phyloP scores from a whole-genome alignment of 2,888 invertebrate genomes.

The Lasioglossum lativentre region DNA sequence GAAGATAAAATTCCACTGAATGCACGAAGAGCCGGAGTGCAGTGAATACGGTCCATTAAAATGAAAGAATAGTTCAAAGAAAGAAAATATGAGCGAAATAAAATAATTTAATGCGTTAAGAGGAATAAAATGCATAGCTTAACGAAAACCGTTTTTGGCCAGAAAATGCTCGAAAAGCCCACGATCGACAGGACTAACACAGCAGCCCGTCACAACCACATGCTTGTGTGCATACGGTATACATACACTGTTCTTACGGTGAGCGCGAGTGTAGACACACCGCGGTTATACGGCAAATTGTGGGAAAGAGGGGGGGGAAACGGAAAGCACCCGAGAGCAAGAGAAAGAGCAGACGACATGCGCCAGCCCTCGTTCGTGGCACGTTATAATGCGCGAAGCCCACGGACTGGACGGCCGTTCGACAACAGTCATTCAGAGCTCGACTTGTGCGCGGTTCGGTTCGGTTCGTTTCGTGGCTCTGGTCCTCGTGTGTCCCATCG shows the following conservation, averaged over 20 bases:
- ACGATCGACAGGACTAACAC: not conserved
- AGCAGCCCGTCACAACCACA: not conserved
- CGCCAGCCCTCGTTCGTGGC: conserved; percentile 53
- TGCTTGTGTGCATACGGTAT: not conserved
- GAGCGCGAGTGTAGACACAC: not conserved
- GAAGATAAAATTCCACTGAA: too few species aligned
- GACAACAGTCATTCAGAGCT: conserved; percentile 73
- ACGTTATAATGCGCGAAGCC: conserved; percentile 49
- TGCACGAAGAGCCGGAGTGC: too few species aligned
- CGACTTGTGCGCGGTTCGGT: conserved; percentile 70
- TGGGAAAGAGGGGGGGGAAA: not conserved
- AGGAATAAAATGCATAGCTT: too few species aligned
- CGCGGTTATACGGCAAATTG: not conserved
- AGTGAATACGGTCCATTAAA: too few species aligned
- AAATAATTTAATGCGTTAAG: too few species aligned
- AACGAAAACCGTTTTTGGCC: not conserved
- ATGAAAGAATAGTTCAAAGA: too few species aligned
- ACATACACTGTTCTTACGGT: too few species aligned
- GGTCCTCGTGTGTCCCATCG: conserved; percentile 30
- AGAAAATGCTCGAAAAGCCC: not conserved
- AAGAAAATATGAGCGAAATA: too few species aligned
- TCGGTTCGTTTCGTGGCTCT: conserved; percentile 43
- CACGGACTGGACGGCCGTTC: conserved; percentile 45
- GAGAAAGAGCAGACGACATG: conserved; percentile 42
- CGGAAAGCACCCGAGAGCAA: too few species aligned